Evolutionary conservation across 2,797 vertebrate genomes (phyloP), one percentile per base, ranked within the genome.

Genomic region (Rhodeus uyekii): DNA sequence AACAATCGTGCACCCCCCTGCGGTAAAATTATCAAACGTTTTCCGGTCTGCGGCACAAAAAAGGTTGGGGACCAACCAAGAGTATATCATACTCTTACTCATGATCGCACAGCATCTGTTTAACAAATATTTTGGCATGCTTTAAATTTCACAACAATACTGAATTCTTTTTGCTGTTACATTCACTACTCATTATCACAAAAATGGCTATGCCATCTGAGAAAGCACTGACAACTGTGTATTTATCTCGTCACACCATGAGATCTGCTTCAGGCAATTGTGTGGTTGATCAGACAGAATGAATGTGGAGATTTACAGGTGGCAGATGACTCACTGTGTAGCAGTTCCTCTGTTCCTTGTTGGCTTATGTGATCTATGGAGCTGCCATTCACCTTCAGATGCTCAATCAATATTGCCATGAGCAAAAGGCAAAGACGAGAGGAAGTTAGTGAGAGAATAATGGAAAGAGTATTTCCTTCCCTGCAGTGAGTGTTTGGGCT

Each of bases 341-440:
- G 42, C 14, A 4, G 27, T 61, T 80, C 29, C 67, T 36, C 39
- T 72, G 19, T 36, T 53, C 39, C 39, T 42, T 61, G 29, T 46
- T 61, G 60, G 65, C 38, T 8, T 44, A 24, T 68, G 77, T 58
- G 50, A 80, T 80, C 67, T 61, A 60, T 61, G 27, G 39, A 72
- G 78, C 67, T 80, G 78, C 14, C 55, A 50, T 73, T 73, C 78
- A 63, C 29, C 55, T 36, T 80, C 68, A 73, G 68, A 27, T 63
- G 39, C 68, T 80, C 39, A 61, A 73, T 80, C 55, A 63, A 73
- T 73, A 63, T 50, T 24, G 42, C 78, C 55, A 72, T 48, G 42
- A 61, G 78, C 29, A 60, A 71, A 77, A 50, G 46, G 48, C 24
- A 22, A 65, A 32, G 36, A 39, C 27, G 24, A 80, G 18, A 73